Evolutionary conservation across 2,888 invertebrate genomes (phyloP), one percentile per base, ranked within the genome.

Genomic region (Neocrepidodera transversa): DNA sequence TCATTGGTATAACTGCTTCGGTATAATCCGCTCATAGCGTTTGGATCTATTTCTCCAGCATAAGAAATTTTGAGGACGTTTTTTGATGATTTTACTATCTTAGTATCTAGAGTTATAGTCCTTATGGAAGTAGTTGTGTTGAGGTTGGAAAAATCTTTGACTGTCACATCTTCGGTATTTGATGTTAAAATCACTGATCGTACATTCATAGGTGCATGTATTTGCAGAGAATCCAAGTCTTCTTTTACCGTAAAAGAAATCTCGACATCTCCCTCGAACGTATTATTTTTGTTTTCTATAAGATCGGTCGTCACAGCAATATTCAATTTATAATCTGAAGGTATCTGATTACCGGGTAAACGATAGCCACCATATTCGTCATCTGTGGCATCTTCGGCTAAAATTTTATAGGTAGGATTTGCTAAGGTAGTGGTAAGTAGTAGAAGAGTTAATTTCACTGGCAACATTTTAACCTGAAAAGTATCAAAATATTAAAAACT

Each of bases 251-350:
- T 16, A 48, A 62, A 62, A n/a, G 28, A 43, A 3, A 62, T 60
- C n/a, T 42, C 42, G 2, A 59, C 58, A 0, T 14, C 50, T 6
- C 63, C 63, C 1, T 30, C n/a, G 17, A 62, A 64, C 2, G 42
- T 42, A 14, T 30, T 35, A 2, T n/a, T 32, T 7, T 20, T 38
- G 7, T 51, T 58, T 0, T 52, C 60, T 35, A 70, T 64, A 16
- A 64, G 58, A 3, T 40, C 49, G 2, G 56, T 43, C 1, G 55
- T 43, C 2, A 73, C 23, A 6, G 76, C 78, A 3, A 89, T 68
- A 0, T 77, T 67, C 0, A 88, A 77, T 20, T 80, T 76, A 64
- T 88, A 90, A n/a, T 75, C 75, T 0, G 64, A 68, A 0, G 88
- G 89, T 1, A 55, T 58, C 0, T 87, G 80, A 0, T 79, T 78